phyloP scores from a whole-genome alignment of 1,140 invertebrate species.

The Papilio dardanus region DNA sequence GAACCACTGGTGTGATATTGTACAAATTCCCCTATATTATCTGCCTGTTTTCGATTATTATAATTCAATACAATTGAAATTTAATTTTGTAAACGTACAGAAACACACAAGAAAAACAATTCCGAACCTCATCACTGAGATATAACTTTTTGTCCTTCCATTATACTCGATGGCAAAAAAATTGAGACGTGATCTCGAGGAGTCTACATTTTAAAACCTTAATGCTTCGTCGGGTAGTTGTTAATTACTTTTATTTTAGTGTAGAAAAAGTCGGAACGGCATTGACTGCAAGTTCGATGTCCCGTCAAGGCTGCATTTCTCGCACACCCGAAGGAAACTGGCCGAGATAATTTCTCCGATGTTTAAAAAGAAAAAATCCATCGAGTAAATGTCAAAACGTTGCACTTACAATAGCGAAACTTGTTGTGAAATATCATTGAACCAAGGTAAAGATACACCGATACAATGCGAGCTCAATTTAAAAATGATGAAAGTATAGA shows the following conservation, averaged over 20 bases:
- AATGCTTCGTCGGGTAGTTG: constrained; percentile 6
- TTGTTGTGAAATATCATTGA: constrained; percentile 26
- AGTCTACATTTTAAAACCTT: constrained; percentile 20
- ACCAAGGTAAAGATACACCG: background rate
- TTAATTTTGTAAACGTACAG: no score
- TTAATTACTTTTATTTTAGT: constrained; percentile 31
- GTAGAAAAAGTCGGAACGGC: constrained; percentile 34
- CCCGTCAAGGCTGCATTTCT: constrained; percentile 69
- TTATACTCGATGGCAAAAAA: background rate
- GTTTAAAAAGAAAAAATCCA: constrained; percentile 51
- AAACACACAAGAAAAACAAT: no score
- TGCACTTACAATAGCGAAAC: constrained; percentile 33
- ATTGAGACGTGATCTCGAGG: constrained; percentile 1
- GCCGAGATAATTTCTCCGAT: constrained; percentile 67
- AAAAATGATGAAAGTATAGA: constrained; percentile 1
- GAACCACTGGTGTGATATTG: no score
- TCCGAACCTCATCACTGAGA: background rate
- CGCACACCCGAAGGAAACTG: constrained; percentile 50
- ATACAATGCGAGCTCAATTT: background rate
- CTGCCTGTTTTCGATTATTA: no score
- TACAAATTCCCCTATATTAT: no score
- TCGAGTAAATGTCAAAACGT: constrained; percentile 58
- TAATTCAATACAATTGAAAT: no score
- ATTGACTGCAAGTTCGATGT: constrained; percentile 54
- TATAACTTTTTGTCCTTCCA: background rate